Conservation (phyloP, 2,113 vertebrate genomes). For the Suricata suricatta region DNA sequence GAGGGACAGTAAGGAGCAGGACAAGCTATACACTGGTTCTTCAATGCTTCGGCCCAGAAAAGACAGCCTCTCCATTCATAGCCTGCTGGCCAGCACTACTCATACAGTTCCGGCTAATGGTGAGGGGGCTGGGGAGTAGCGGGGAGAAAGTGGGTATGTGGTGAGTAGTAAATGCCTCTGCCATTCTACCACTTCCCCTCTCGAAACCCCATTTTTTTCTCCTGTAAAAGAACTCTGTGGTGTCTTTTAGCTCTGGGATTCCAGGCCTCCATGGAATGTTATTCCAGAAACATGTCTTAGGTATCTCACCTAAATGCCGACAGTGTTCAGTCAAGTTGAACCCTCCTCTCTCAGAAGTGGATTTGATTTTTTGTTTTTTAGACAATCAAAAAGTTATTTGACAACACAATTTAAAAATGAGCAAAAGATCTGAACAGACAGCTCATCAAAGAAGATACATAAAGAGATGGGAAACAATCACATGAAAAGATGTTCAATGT, state of each 20-base stretch:
- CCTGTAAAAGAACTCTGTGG: background rate
- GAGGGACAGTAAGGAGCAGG: background rate
- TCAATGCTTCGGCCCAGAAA: background rate
- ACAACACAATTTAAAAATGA: background rate
- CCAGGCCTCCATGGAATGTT: background rate
- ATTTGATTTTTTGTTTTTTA: background rate
- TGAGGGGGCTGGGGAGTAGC: background rate
- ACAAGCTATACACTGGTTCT: background rate
- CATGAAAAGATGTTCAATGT: background rate
- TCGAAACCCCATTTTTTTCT: background rate
- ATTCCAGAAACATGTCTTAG: background rate
- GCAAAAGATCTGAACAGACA: background rate
- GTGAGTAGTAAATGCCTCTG: background rate
- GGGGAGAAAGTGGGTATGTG: rapidly evolving
- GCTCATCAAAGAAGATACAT: background rate
- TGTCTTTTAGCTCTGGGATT: background rate
- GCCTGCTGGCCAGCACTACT: background rate
- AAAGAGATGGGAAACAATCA: background rate
- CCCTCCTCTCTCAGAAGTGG: background rate
- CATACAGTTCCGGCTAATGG: background rate
- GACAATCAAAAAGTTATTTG: background rate
- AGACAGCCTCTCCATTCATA: background rate
- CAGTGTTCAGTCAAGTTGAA: background rate
- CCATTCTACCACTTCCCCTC: background rate
- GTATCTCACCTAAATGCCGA: background rate